Base-by-base conservation (phyloP, 2,888 invertebrate genomes). In the Standfussiana lucernea region DNA sequence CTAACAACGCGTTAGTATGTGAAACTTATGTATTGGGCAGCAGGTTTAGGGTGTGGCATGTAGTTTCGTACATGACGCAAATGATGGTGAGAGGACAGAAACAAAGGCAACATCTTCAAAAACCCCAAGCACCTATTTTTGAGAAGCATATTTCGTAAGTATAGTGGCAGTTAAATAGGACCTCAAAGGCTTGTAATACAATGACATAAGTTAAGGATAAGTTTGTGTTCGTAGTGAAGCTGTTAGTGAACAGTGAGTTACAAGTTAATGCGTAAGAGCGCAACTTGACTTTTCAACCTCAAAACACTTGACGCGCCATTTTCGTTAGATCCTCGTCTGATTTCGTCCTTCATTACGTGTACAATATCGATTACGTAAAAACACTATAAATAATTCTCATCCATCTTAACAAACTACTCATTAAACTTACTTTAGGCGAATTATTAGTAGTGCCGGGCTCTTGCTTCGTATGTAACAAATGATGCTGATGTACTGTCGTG, bases 381-480 rank as follows among this genome's bases (percentile, higher is more conserved):
- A 3, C 68, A 37, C 37, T 37, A 35, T n/a, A 15, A 24, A 18
- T 18, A 15, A n/a, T 7, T 45, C 28, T 28, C 35, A 70, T 47
- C 32, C 15, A 37, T 42, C 28, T 28, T 50, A 28, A 28, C 7
- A 42, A 53, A 72, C n/a, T 24, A 56, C 24, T 35, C 37, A 15
- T 64, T 18, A 40, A 78, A 76, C 94, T 94, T 91, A 97, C 97
- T 93, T 97, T 97, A 2, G 97, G 96, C 10, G 97, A 97, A 89
- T 96, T 97, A 83, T 97, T 97, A 0, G 97, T 94, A 59, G 97
- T 97, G 35, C 97, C 97, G 1, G 97, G 97, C 85, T 97, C 97
- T 84, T 97, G 97, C 81, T 97, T 97, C 0, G 97, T 92, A 88
- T 97, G 97, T 75, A 96, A 87, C 73, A 97, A 92, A 93, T 97